phyloP scores from a whole-genome alignment of 2,113 vertebrate genomes.

The Phoenicopterus ruber region DNA sequence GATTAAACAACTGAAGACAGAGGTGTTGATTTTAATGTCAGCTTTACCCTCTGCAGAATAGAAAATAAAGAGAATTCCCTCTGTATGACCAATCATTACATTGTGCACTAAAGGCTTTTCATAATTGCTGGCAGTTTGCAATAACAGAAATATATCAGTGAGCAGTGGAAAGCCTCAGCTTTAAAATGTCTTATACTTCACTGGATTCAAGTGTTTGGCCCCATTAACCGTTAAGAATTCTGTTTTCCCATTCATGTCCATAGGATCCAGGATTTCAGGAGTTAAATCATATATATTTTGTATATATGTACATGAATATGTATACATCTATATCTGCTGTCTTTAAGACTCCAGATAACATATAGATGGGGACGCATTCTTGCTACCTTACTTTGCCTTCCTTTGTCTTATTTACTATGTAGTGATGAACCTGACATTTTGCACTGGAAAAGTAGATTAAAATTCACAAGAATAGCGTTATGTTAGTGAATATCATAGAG shows the following conservation, averaged over 20 bases:
- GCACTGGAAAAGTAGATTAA: background rate
- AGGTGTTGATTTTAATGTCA: background rate
- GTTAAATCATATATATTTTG: background rate
- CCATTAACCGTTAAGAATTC: background rate
- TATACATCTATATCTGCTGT: background rate
- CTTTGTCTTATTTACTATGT: background rate
- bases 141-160: background rate
- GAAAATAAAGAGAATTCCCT: constrained; percentile 17
- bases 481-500: background rate
- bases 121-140: background rate
- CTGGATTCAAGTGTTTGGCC: background rate
- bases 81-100: background rate
- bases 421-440: background rate
- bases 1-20: constrained; percentile 13
- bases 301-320: background rate
- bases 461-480: background rate
- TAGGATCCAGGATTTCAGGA: background rate
- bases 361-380: background rate
- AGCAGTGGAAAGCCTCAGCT: background rate
- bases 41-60: background rate
- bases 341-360: background rate
- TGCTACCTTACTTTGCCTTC: background rate
- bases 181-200: background rate
- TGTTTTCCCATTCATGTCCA: background rate
- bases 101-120: background rate